phyloP scores from a whole-genome alignment of 2,888 invertebrate species.

The Stenurella melanura region DNA sequence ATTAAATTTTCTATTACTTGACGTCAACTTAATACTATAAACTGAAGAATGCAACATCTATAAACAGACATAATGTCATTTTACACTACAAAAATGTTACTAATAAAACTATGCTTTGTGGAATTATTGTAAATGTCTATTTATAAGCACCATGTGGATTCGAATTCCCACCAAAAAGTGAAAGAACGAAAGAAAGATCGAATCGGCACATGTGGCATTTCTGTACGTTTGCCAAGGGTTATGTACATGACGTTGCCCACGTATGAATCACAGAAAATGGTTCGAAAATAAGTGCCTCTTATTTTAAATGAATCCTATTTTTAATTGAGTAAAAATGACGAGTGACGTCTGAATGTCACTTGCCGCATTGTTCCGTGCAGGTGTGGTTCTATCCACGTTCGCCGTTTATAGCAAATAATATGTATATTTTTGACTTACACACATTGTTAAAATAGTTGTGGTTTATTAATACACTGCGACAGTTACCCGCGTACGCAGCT shows the following conservation, averaged over 20 bases:
- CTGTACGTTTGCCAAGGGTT: slow-evolving; percentile 1
- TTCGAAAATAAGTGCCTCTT: slow-evolving; percentile 2
- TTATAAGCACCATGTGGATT: no score
- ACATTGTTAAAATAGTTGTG: neutral
- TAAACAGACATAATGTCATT: no score
- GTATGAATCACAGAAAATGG: slow-evolving; percentile 9
- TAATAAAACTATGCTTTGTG: no score
- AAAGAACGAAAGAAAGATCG: neutral
- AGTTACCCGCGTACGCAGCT: neutral
- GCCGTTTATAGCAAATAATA: neutral
- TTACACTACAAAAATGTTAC: no score
- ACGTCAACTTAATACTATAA: no score
- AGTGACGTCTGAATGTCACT: neutral
- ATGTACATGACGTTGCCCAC: slow-evolving; percentile 7
- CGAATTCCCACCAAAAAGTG: neutral
- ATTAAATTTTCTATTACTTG: no score
- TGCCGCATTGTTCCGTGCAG: neutral
- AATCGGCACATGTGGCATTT: slow-evolving; percentile 18
- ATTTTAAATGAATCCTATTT: slow-evolving; percentile 15
- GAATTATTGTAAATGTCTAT: no score
- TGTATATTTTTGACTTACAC: neutral
- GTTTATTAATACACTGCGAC: neutral
- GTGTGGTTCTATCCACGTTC: slow-evolving; percentile 2
- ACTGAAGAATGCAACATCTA: no score
- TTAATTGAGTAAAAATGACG: slow-evolving; percentile 7